Evolutionary conservation across 2,888 invertebrate genomes (phyloP).

Genomic region (Hemicrepidius hirtus): DNA sequence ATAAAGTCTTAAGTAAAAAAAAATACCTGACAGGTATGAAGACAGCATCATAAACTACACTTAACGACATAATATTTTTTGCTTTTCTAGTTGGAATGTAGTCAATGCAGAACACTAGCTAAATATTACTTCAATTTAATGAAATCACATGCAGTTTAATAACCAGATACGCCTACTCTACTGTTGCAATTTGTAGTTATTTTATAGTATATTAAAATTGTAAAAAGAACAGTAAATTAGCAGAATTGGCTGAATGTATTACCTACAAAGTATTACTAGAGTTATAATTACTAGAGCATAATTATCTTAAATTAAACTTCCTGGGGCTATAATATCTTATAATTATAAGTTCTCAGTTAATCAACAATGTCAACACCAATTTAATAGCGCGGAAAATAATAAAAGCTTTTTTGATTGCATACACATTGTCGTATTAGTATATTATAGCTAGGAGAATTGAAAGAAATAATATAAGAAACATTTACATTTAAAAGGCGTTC

Average conservation of each 20-base stretch:
- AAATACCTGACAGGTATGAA: too few relatives aligned
- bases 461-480: too few relatives aligned
- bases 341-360: not conserved
- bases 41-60: too few relatives aligned
- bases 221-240: constrained; percentile 5
- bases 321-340: not conserved
- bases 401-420: too few relatives aligned
- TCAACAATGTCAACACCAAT: not conserved
- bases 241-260: not conserved
- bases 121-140: not conserved
- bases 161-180: not conserved
- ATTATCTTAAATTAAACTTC: constrained; percentile 1
- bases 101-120: not conserved
- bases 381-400: not conserved
- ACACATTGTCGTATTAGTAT: too few relatives aligned
- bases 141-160: constrained; percentile 1
- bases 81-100: not conserved
- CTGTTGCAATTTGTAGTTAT: not conserved
- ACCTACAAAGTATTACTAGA: not conserved
- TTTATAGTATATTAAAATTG: not conserved
- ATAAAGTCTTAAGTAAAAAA: too few relatives aligned
- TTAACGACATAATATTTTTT: too few relatives aligned
- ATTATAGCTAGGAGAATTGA: too few relatives aligned
- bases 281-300: not conserved
- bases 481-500: too few relatives aligned